A percentile compares a stretch with the other conserved stretches of the same genome.
These are phyloP conservation scores for Agrilus mali DNA, from an alignment of 2,888 invertebrate genomes.

Conservation along the genomic window DNA sequence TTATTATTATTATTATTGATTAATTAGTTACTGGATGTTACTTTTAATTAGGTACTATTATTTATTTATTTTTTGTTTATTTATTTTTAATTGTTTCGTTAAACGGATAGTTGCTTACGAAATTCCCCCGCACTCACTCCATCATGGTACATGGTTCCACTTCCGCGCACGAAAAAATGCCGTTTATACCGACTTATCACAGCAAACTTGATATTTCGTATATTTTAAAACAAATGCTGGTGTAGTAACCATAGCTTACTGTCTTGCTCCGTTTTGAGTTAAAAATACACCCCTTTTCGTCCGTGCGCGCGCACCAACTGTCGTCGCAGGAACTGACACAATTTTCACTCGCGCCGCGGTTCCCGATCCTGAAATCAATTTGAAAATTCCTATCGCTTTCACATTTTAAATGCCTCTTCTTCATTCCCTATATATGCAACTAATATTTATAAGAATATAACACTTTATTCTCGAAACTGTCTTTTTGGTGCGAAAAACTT, in stretches of 20 bases:
- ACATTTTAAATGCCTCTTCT: background rate
- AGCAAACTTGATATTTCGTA: slow-evolving; percentile 9
- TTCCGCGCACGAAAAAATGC: too few relatives aligned
- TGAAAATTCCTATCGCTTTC: background rate
- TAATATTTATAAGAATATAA: too few relatives aligned
- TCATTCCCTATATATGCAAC: too few relatives aligned
- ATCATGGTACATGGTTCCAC: slow-evolving; percentile 2
- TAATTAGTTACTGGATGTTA: background rate
- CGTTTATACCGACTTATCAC: slow-evolving; percentile 9
- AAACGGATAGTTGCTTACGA: slow-evolving; percentile 3
- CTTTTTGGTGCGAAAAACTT: too few relatives aligned
- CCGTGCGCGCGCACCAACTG: slow-evolving; percentile 8
- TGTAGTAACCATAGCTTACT: slow-evolving; percentile 13
- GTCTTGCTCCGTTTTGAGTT: slow-evolving; percentile 9
- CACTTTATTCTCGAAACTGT: too few relatives aligned
- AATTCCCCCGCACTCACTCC: slow-evolving; percentile 6
- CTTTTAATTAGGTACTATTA: too few relatives aligned
- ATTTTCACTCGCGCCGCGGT: slow-evolving; percentile 2
- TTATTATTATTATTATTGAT: background rate
- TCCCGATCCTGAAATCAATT: background rate
- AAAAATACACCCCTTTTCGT: slow-evolving; percentile 13
- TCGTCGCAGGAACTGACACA: slow-evolving; percentile 6
- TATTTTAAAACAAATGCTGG: slow-evolving; percentile 14
- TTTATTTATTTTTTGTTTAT: too few relatives aligned
- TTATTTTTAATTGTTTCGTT: background rate